Percentiles rank a stretch among this genome's conserved stretches.
These are phyloP conservation scores for Acropora yongei DNA, from an alignment of 64 coral and sea anemone genomes.

Conservation along the genomic window DNA sequence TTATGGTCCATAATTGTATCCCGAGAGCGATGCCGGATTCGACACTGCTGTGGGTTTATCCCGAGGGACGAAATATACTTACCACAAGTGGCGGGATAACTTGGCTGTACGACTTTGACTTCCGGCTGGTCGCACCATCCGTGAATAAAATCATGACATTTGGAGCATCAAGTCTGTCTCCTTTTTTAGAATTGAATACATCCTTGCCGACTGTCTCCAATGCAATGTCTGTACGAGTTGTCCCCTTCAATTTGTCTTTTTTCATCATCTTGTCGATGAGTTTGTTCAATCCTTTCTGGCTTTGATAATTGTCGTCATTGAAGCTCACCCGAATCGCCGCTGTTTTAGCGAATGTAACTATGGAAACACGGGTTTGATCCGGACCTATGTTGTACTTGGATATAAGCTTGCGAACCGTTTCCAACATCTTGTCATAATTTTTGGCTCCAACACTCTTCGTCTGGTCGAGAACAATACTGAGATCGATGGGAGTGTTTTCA, in stretches of 20 bases:
- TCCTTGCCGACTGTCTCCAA: background rate
- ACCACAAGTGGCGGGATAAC: background rate
- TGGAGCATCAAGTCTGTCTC: conserved; percentile 14
- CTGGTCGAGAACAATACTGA: conserved; percentile 3
- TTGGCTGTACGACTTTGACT: background rate
- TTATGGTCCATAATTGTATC: too few species aligned
- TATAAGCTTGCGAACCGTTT: background rate
- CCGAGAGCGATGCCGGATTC: too few species aligned
- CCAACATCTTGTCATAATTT: conserved; percentile 25
- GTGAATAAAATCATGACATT: conserved; percentile 41
- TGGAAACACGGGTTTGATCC: conserved; percentile 9
- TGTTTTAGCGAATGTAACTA: background rate
- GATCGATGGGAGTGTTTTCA: conserved; percentile 11
- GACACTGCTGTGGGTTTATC: too few species aligned
- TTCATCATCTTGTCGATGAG: conserved; percentile 1
- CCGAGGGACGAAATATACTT: background rate
- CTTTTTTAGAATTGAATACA: background rate
- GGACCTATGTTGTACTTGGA: background rate
- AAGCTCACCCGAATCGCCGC: background rate
- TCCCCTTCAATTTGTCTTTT: background rate
- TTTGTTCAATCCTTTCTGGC: background rate
- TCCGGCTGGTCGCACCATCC: background rate
- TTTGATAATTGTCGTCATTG: background rate
- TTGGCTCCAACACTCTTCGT: conserved; percentile 13
- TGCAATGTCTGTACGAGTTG: background rate